Evolutionary conservation across 1,140 invertebrate genomes (phyloP), one percentile per base, ranked within the genome.

Genomic region (Cotesia chilonis): DNA sequence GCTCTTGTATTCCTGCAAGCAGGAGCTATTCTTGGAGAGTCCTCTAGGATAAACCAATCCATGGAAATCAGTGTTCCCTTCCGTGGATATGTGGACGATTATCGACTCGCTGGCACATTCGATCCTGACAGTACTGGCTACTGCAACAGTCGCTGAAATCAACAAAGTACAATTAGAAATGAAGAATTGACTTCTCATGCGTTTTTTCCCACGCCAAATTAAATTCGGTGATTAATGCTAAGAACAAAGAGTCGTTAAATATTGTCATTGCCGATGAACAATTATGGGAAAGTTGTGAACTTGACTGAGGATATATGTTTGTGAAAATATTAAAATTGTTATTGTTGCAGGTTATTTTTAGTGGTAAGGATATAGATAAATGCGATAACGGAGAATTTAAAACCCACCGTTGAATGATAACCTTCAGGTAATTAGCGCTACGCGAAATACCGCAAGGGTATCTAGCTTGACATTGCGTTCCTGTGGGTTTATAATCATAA

Each of bases 41-140:
- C 95, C 96, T 79, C 94, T 92, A 3, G 95, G 95, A 87, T 97
- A 97, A 69, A 97, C 93, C 88, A 96, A 93, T 14, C 95, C 95
- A 85, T 95, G 95, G 88, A 97, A 97, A 67, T 85, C 86, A 7
- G 89, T 88, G 70, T 90, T 90, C 7, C 87, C 87, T 70, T 87
- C 84, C 6, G 91, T 91, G 41, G 87, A 88, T 72, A 93, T 90
- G 66, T 89, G 89, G 51, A 94, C 90, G 63, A 89, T 85, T 81
- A 94, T 94, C 74, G 91, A 91, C 70, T 93, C 90, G 76, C 89
- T 92, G 74, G 91, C 91, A 78, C 92, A 94, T 72, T 92, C 89
- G 69, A 94, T 91, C 73, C 89, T 87, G 14, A 68, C 66, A 59
- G 57, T 59, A 28, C 57, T 59, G 10, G 41, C 41, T 47, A 89